phyloP scores from a whole-genome alignment of 2,797 vertebrate species.

The Cygnus olor region DNA sequence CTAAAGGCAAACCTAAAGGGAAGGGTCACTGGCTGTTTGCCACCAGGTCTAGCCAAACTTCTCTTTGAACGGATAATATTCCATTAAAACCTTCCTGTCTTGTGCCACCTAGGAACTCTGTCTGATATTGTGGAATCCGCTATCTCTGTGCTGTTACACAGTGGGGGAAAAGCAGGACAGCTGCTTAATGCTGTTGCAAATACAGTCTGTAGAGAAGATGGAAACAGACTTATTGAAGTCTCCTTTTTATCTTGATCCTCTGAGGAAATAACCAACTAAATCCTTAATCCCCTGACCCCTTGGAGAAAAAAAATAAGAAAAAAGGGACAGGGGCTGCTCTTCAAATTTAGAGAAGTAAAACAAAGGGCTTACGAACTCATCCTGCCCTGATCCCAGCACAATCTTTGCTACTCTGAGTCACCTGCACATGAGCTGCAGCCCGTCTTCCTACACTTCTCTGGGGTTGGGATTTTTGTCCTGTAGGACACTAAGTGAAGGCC shows the following conservation, averaged over 20 bases:
- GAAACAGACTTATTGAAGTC: conserved; percentile 35
- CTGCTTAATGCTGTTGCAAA: conserved; percentile 44
- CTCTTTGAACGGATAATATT: background rate
- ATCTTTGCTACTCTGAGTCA: background rate
- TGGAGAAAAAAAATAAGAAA: background rate
- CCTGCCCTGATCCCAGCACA: background rate
- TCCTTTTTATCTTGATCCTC: conserved; percentile 48
- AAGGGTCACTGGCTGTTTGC: background rate
- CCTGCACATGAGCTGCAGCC: background rate
- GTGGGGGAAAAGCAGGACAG: background rate
- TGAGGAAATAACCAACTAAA: conserved; percentile 62
- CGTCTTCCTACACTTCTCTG: conserved; percentile 15
- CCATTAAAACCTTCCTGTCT: background rate
- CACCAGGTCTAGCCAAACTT: background rate
- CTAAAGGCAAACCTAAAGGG: background rate
- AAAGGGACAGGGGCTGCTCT: conserved; percentile 6
- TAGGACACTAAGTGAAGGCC: background rate
- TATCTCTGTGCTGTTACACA: background rate
- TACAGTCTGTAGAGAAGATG: conserved; percentile 23
- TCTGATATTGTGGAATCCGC: background rate
- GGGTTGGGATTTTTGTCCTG: conserved; percentile 35
- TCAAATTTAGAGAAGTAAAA: conserved; percentile 11
- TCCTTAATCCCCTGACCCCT: conserved; percentile 28
- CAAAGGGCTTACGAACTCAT: background rate
- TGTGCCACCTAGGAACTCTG: background rate